A percentile compares a stretch with the other conserved stretches of the same genome.
Conservation (phyloP, 2,888 invertebrate species). For the Myathropa florea region DNA sequence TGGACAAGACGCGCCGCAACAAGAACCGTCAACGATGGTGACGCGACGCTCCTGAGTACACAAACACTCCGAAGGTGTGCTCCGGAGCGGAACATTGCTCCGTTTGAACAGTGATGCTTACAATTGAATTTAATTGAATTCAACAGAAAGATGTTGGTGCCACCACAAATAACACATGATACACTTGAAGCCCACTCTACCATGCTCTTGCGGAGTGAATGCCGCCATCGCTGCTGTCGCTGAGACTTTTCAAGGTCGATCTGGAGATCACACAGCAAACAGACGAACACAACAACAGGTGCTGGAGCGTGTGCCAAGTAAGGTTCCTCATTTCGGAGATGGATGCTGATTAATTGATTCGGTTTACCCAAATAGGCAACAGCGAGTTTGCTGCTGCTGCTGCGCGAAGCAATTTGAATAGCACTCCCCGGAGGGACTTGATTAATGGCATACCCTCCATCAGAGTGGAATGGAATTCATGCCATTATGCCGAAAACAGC, state of each 20-base stretch:
- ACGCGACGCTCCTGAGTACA: conserved; percentile 2
- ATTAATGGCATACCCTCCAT: conserved; percentile 20
- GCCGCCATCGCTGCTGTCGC: background rate
- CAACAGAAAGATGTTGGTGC: conserved; percentile 23
- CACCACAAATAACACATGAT: background rate
- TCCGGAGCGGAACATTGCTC: conserved; percentile 46
- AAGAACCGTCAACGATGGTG: background rate
- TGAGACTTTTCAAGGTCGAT: conserved; percentile 41
- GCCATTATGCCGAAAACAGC: background rate
- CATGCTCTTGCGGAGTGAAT: background rate
- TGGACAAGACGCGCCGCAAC: background rate
- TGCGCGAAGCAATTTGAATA: background rate
- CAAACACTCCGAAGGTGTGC: conserved; percentile 13
- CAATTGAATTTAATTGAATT: conserved; percentile 51
- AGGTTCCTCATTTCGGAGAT: background rate
- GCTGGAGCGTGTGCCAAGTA: background rate
- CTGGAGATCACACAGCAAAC: background rate
- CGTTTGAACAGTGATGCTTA: conserved; percentile 26
- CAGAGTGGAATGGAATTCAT: background rate
- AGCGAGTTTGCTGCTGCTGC: too few species aligned
- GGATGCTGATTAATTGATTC: conserved; percentile 36
- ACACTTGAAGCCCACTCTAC: background rate
- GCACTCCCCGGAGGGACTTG: conserved; percentile 4
- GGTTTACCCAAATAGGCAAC: conserved; percentile 22
- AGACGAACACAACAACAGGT: background rate